Evolutionary conservation across 2,797 vertebrate species (phyloP), one percentile per base, ranked within the genome.

Genomic region (Novumbra hubbsi): DNA sequence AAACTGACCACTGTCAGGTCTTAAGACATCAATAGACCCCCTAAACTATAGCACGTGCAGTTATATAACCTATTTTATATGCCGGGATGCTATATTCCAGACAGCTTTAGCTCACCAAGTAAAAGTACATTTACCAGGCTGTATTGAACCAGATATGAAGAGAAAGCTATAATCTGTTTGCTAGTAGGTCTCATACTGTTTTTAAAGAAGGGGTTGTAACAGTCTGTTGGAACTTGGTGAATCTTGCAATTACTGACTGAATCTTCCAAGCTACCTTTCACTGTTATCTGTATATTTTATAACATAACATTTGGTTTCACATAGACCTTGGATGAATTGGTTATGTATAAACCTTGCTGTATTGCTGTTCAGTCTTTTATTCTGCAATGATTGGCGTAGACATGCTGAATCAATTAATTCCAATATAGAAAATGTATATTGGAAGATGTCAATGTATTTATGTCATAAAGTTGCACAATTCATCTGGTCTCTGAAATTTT

Each of bases 391-490:
- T 75, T 85, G 76, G 70, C 32, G 21, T 60, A 32, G 12, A 76
- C 84, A 75, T 78, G 34, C 62, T 63, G 28, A 45, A 28, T 34
- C 27, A 28, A 82, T 77, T 84, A 68, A 84, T 88, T 90, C 82
- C 84, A 24, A 64, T 87, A 76, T 81, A 86, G 79, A 87, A 84
- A 74, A 74, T 80, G 84, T 85, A 79, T 90, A 78, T 82, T 81
- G 75, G 81, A 81, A 86, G 79, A 86, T 81, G 86, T 88, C 76
- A 82, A 84, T 88, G 89, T 84, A 88, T 85, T 88, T 74, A 88
- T 88, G 68, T 71, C 86, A 91, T 92, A 91, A 91, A 91, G 81
- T 89, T 89, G 88, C 89, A 90, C 86, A 90, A 89, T 86, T 84
- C 80, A 78, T 82, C 78, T 60, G 68, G 70, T 67, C 73, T 27